phyloP scores from a whole-genome alignment of 2,797 vertebrate genomes.

The Jordanella pulchra region DNA sequence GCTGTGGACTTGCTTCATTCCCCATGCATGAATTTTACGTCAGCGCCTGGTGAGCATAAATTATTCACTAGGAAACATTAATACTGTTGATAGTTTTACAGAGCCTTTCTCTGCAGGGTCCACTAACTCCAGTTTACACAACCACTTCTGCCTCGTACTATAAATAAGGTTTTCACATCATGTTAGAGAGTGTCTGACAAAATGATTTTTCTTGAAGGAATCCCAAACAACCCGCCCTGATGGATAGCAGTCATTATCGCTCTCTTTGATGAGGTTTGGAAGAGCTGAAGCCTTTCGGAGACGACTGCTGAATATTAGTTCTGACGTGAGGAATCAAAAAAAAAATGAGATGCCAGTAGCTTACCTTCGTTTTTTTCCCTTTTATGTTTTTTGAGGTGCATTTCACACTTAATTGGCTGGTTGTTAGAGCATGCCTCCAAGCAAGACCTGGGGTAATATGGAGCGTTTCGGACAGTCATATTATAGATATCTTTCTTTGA shows the following conservation, averaged over 20 bases:
- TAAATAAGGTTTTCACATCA: constrained; percentile 15
- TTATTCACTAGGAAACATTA: constrained; percentile 58
- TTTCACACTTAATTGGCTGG: constrained; percentile 72
- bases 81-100: constrained; percentile 37
- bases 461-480: constrained; percentile 47
- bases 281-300: constrained; percentile 26
- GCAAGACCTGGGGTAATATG: constrained; percentile 48
- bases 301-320: constrained; percentile 33
- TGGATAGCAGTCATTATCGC: constrained; percentile 26
- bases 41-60: constrained; percentile 26
- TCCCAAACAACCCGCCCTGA: constrained; percentile 3
- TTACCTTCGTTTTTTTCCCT: constrained; percentile 22
- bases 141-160: constrained; percentile 14
- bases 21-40: constrained; percentile 40
- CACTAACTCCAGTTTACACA: constrained; percentile 22
- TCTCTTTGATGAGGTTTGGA: constrained; percentile 20
- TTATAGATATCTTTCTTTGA: constrained; percentile 65
- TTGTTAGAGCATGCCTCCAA: constrained; percentile 44
- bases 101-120: constrained; percentile 21
- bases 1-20: constrained; percentile 26
- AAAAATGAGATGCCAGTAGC: constrained; percentile 31
- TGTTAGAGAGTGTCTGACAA: constrained; percentile 16
- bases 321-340: constrained; percentile 32
- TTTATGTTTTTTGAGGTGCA: constrained; percentile 44
- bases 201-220: constrained; percentile 23